Evolutionary conservation across 2,797 vertebrate species (phyloP).

Genomic region (Spatula versicolor): DNA sequence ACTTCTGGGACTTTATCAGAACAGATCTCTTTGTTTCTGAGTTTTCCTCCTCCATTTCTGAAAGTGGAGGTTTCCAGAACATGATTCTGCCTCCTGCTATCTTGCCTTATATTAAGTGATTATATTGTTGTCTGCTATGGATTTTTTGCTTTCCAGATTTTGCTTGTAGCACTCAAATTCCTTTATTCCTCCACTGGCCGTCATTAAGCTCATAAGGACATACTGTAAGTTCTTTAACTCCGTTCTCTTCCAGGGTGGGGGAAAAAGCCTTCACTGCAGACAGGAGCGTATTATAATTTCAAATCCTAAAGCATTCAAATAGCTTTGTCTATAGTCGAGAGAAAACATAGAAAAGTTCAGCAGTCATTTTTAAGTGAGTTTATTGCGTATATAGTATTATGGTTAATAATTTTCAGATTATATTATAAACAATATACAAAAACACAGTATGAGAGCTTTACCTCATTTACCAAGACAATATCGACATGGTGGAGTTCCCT

Average conservation of each 20-base stretch:
- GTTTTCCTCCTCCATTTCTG: constrained; percentile 21
- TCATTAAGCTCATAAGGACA: constrained; percentile 39
- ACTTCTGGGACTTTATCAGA: constrained; percentile 9
- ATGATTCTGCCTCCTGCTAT: neutral
- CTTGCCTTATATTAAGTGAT: neutral
- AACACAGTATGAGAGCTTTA: neutral
- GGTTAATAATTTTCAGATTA: neutral
- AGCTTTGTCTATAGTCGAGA: constrained; percentile 30
- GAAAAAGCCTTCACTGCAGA: neutral
- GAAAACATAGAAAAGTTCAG: neutral
- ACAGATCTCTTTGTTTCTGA: neutral
- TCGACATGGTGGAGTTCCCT: neutral
- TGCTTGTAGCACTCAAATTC: neutral
- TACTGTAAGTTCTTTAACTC: constrained; percentile 45
- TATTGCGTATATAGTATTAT: neutral
- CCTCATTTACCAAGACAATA: neutral
- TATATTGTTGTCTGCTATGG: neutral
- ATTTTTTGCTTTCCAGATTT: constrained; percentile 53
- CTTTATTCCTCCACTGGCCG: neutral
- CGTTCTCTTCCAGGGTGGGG: constrained; percentile 6
- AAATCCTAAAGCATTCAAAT: constrained; percentile 41
- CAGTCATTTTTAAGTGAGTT: neutral
- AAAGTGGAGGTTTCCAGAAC: neutral
- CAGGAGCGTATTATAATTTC: constrained; percentile 7
- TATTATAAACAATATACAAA: neutral